phyloP scores from a whole-genome alignment of 2,888 invertebrate genomes.

The Cyaniris semiargus region DNA sequence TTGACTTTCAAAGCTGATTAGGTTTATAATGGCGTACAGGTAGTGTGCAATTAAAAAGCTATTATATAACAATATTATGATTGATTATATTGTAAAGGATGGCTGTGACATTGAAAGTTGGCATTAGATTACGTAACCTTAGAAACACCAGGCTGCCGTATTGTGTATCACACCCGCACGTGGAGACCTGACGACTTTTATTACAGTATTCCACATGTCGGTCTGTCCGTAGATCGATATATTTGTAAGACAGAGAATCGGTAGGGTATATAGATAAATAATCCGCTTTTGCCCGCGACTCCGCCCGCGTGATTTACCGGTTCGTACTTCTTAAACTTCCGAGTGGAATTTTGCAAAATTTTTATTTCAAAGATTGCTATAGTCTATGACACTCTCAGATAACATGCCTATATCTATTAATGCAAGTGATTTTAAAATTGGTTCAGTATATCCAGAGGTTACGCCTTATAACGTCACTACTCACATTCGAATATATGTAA shows the following conservation, averaged over 20 bases:
- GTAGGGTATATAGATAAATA: neutral
- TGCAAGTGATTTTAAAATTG: too few species aligned
- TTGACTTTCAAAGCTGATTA: conserved; percentile 13
- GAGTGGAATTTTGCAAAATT: too few species aligned
- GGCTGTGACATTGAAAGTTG: conserved; percentile 73
- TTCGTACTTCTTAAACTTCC: too few species aligned
- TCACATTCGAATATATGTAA: too few species aligned
- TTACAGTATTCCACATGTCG: neutral
- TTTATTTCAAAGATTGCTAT: too few species aligned
- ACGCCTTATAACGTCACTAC: too few species aligned
- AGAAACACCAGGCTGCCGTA: conserved; percentile 64
- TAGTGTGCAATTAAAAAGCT: conserved; percentile 29
- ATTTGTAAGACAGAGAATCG: neutral
- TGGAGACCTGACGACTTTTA: conserved; percentile 46
- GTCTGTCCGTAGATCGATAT: neutral
- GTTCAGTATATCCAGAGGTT: too few species aligned
- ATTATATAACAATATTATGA: conserved; percentile 31
- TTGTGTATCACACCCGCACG: conserved; percentile 71
- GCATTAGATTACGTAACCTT: conserved; percentile 74
- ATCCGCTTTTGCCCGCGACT: too few species aligned
- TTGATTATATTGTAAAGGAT: conserved; percentile 41
- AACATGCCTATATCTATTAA: too few species aligned
- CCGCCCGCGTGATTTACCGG: too few species aligned
- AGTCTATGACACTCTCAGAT: too few species aligned
- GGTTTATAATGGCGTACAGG: neutral